Evolutionary conservation across 2,797 vertebrate species (phyloP), one percentile per base, ranked within the genome.

Genomic region (Podarcis siculus): DNA sequence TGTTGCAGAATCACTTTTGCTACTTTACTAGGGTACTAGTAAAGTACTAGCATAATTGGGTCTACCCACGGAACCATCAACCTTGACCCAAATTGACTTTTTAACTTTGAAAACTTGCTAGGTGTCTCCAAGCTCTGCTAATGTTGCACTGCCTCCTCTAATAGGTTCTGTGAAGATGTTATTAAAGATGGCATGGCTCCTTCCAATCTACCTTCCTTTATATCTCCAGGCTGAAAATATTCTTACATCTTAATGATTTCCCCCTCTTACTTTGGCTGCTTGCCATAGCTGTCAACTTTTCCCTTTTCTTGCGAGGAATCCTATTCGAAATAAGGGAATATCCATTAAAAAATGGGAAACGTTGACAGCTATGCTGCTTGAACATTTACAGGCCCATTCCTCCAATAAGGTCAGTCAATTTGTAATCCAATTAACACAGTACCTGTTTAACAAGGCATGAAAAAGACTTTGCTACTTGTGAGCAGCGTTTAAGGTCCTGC

Each of bases 341-440:
- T 37, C 37, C 37, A 37, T 37, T 37, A 37, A 37, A 37, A 37
- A 37, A 4, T 4, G 3, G 37, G 37, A 37, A 37, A 37, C 37
- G 37, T 37, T 37, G 37, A 37, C 3, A 1, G 37, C 37, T 37
- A 37, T 37, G 32, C 83, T 61, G 21, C 23, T 30, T n/a, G 55
- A 27, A 12, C 27, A 39, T 37, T 25, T 83, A 77, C 27, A 69
- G 23, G 17, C 73, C 42, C 35, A 69, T 55, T 67, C 64, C 25
- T 77, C 42, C 72, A 72, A 58, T 86, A 80, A 86, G 42, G 61
- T 79, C 42, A 69, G 4, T 3, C 42, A 71, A 83, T 42, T 13
- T 79, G 64, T 83, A 88, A 88, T 88, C 81, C 64, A 83, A 58
- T 88, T 78, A 88, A 58, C 17, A 42, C 73, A 39, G 61, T 39